Base-by-base conservation (phyloP, 2,113 vertebrate genomes). In the Salvelinus namaycush region DNA sequence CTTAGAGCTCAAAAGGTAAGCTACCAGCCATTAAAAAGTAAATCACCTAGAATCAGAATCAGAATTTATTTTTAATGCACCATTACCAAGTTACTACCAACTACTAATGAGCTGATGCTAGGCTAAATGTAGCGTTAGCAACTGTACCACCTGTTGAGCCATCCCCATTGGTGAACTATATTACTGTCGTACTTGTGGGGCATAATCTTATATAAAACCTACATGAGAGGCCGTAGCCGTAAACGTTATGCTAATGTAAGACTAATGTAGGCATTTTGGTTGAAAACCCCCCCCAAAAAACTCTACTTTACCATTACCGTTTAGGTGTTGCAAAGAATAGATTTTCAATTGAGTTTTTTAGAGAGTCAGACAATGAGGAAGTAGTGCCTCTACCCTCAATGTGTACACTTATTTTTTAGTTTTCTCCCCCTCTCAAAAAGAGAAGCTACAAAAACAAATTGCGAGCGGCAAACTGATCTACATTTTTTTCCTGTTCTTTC, bases 1-100 rank as follows among this genome's bases (percentile, higher is more conserved):
- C 2, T 83, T 91, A 67, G 93, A 95, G 78, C 76, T 99, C 73
- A 95, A 86, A 88, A 93, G 88, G 98, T 99, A 92, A 94, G 95
- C 87, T 27, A 44, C 29, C 5, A 39, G 7, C 67, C 31, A 5
- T 26, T 68, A 9, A 34, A 39, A 3, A 39, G 48, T 6, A 34
- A 34, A 34, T 34, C 6, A 34, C 31, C 31, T 6, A 6, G 31
- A 34, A 34, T 34, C 5, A 34, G 31, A 6, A 24, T 24, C 24
- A 24, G 24, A 24, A 24, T 34, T 34, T 34, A 34, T 34, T 34
- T 34, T 34, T 6, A 34, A 5, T 34, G 27, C 6, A 39, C 1
- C 12, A 29, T 66, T 27, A 66, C 4, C 11, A 9, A 64, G 22
- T 8, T 8, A 44, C 20, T n/a, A n/a, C 60, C 6, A 20, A 62